Base-by-base conservation (phyloP, 2,113 vertebrate species). In the Lophochroa leadbeateri region DNA sequence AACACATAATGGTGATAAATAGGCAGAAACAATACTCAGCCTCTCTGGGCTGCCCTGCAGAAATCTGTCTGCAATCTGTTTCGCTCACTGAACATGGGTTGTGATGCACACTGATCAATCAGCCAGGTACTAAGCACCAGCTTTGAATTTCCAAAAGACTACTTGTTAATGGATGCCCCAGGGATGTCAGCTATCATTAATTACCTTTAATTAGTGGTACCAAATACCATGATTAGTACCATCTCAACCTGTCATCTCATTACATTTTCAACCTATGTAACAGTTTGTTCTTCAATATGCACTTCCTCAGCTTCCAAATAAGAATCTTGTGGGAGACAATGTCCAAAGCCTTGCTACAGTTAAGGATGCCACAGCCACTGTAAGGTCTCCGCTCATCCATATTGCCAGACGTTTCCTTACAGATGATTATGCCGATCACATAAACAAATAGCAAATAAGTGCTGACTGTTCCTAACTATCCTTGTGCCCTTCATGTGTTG, bases 311-410 rank as follows among this genome's bases (percentile, higher is more conserved):
- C 17, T 94, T 72, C 71, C 44, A 64, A 41, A 75, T 10, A 4
- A 63, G 31, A 79, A 58, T 17, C 7, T 27, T 71, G 35, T 0
- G 0, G 52, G 35, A 82, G 28, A 27, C 0, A 2, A 33, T 14
- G 5, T 37, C 17, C 50, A 79, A 82, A 64, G 29, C 18, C 13
- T 47, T 43, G 14, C n/a, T 37, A 25, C 43, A 80, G 47, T 19
- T 58, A 53, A 68, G 82, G 31, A 14, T 41, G 46, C 49, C 27
- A 33, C 20, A 63, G 50, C 17, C 46, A 39, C 46, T 19, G 2
- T 3, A 58, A 44, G 4, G 7, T 41, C 76, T 78, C 58, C 14
- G 31, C 7, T 49, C 43, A 17, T 5, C 37, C 28, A 47, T 0
- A 0, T 0, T 33, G 33, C 7, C 70, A 49, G 13, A 31, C 24